Base-by-base conservation (phyloP, 2,888 invertebrate species). In the Malthinus seriepunctatus region DNA sequence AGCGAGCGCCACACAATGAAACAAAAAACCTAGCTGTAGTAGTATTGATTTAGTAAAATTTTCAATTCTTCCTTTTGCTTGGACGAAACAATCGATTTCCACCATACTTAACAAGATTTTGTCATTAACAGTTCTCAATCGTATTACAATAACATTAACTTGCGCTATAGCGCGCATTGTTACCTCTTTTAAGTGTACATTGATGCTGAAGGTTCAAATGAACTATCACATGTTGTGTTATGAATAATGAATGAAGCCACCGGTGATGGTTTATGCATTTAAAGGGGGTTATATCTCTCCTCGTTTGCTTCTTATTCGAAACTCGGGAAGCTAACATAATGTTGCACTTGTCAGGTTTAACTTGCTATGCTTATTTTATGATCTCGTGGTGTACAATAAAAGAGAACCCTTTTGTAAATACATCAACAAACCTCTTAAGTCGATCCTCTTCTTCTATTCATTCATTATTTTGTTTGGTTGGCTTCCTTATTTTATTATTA, bases 231-330 rank as follows among this genome's bases (percentile, higher is more conserved):
- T 42, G 58, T 32, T 34, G 35, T 31, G 49, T 31, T 42, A 58
- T 58, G 58, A 58, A 58, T 58, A 58, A 58, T 48, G 58, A 58
- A 58, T 58, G 53, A 58, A 35, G n/a, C 8, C 14, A 45, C 42
- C 35, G 37, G n/a, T 44, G 51, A 57, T 51, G 49, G 45, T 45
- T 52, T 58, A 58, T 58, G 58, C 58, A 58, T 58, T 58, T 49
- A 23, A 23, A 23, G 49, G 49, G 49, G 53, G 58, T 48, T 50
- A 38, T 57, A 57, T 57, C 48, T 39, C 50, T n/a, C n/a, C n/a
- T n/a, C n/a, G n/a, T n/a, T n/a, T 42, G 45, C 50, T 45, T 48
- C 54, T 49, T 34, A 34, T 42, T 48, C 47, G 33, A 37, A 53
- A 31, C 32, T 15, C 5, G 46, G 8, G 48, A 48, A 48, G 54